A percentile compares a stretch with the other conserved stretches of the same genome.
phyloP scores from a whole-genome alignment of 2,113 vertebrate genomes.

The Anolis sagrei region DNA sequence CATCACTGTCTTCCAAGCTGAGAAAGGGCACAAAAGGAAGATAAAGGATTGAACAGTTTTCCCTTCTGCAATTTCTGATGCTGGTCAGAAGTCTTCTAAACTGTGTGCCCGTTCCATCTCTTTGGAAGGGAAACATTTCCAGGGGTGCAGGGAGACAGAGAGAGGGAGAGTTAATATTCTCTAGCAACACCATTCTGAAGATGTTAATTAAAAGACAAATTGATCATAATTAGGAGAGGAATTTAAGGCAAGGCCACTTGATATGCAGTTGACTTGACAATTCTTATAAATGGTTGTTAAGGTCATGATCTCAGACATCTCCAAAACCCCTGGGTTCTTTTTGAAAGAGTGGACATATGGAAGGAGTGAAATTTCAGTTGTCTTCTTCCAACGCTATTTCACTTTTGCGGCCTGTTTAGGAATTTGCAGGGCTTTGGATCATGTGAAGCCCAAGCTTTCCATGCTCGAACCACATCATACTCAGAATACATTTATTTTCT shows the following conservation, averaged over 20 bases:
- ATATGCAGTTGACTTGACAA: neutral
- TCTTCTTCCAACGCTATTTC: neutral
- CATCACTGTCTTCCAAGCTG: neutral
- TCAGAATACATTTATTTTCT: neutral
- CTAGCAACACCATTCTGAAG: neutral
- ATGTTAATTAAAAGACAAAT: neutral
- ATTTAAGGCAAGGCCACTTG: neutral
- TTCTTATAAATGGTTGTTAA: neutral
- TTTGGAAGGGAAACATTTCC: neutral
- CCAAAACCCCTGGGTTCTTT: neutral
- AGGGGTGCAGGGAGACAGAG: neutral
- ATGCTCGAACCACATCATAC: neutral
- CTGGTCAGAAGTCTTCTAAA: neutral
- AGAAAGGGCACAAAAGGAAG: neutral
- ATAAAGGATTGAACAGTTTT: neutral
- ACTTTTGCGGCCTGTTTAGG: too few relatives aligned
- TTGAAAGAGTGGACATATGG: too few relatives aligned
- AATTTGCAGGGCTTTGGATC: too few relatives aligned
- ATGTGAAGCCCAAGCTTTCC: neutral
- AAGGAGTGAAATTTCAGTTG: too few relatives aligned
- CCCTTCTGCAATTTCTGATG: neutral
- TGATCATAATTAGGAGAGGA: neutral
- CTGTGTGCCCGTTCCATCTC: neutral
- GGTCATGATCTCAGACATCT: neutral
- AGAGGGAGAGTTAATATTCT: conserved; percentile 10